Evolutionary conservation across 2,888 invertebrate genomes (phyloP), one percentile per base, ranked within the genome.

Genomic region (Cantharis rustica): DNA sequence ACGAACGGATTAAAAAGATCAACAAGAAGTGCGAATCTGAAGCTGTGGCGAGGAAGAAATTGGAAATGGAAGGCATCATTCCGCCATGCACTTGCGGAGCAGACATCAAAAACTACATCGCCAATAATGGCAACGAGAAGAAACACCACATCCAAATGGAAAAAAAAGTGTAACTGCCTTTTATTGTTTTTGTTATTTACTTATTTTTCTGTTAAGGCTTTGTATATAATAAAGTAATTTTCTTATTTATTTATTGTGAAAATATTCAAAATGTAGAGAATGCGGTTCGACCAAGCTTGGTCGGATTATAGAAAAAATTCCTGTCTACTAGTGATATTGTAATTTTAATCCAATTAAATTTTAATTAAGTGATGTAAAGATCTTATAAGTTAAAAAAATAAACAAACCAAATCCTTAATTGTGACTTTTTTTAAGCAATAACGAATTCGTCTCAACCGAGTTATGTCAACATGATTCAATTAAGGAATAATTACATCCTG

Each of bases 1-100:
- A 92, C 79, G 93, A 93, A 82, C 89, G 93, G 71, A 89, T 89
- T 69, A 93, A 93, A 87, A 93, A 92, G 84, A 77, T 85, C 63
- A 79, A 75, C 10, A 81, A 80, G 69, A 79, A 78, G 77, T 80
- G 82, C 11, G 81, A 84, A 77, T 73, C 83, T 47, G 82, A 84
- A 78, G 75, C 78, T 23, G 77, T 81, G 80, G 74, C 79, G 20
- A 80, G 78, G 76, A 74, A 80, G 75, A 81, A 82, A 75, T 75
- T 81, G 69, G 80, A 83, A 78, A 71, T 79, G 10, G 81, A 83
- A 10, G 76, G 72, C 62, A 78, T 76, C 16, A 69, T 73, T 61
- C 5, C 72, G 13, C 63, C 77, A 0, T 77, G 73, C 23, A 77
- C 73, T 23, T 79, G 76, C 66, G 73, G 70, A 47, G 77, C 74